Evolutionary conservation across 2,888 invertebrate species (phyloP).

Genomic region (Pseudococcus longispinus): DNA sequence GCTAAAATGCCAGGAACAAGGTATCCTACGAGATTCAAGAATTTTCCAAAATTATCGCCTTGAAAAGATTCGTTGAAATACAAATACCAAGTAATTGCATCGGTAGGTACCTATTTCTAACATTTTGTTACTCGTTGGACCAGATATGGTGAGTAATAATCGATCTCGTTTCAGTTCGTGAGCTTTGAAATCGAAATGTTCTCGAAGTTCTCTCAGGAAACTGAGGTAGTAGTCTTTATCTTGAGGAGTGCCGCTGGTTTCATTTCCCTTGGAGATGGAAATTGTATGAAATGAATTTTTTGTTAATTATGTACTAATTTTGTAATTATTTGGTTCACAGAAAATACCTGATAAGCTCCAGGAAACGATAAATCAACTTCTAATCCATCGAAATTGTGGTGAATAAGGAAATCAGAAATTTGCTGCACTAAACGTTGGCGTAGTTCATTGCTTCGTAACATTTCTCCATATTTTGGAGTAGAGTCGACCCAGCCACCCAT

Average conservation of each 20-base stretch:
- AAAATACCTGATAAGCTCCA: conserved; percentile 68
- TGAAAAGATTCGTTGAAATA: not conserved
- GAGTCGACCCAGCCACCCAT: conserved; percentile 97
- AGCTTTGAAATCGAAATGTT: conserved; percentile 91
- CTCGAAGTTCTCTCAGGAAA: conserved; percentile 82
- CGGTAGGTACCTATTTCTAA: not conserved
- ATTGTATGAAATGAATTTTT: not conserved
- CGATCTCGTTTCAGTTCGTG: conserved; percentile 83
- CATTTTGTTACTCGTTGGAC: conserved; percentile 66
- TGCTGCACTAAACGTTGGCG: conserved; percentile 89
- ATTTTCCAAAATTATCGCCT: not conserved
- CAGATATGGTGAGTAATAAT: conserved; percentile 83
- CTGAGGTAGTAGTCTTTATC: conserved; percentile 85
- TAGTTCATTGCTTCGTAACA: conserved; percentile 13
- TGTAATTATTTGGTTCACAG: not conserved
- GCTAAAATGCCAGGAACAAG: conserved; percentile 93
- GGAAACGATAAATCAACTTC: conserved; percentile 96
- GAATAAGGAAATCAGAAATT: conserved; percentile 88
- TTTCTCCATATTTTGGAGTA: conserved; percentile 69
- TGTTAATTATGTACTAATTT: not conserved
- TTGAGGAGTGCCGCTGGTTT: conserved; percentile 67
- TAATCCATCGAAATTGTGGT: conserved; percentile 89
- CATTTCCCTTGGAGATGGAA: not conserved
- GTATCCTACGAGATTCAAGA: conserved; percentile 65
- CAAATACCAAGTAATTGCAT: not conserved